Percentiles rank a stretch among this genome's conserved stretches.
phyloP scores from a whole-genome alignment of 92 coral and sea anemone genomes.

The Epizoanthus scotinus region DNA sequence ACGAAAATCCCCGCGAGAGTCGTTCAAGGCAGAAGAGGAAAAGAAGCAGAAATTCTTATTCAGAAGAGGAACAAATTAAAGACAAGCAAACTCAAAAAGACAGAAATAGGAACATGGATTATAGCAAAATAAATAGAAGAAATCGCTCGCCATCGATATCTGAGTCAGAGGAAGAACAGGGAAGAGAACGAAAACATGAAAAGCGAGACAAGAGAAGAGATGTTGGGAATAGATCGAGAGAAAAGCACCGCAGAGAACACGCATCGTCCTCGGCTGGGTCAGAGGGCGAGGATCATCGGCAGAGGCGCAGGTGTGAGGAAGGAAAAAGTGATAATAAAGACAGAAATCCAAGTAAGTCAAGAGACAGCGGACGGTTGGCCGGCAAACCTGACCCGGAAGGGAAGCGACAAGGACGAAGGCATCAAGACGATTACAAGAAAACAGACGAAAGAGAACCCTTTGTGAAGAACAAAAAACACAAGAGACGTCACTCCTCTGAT shows the following conservation, averaged over 20 bases:
- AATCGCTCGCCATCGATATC: neutral
- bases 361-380: neutral
- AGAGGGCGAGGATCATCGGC: neutral
- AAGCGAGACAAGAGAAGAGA: too few relatives aligned
- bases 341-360: neutral
- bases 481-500: neutral
- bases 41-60: constrained; percentile 13
- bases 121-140: neutral
- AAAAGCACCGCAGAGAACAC: neutral
- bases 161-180: neutral
- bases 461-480: neutral
- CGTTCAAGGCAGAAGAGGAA: constrained; percentile 6
- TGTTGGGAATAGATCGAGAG: neutral
- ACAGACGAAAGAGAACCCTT: neutral
- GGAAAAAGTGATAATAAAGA: constrained; percentile 10
- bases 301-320: neutral
- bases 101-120: neutral
- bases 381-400: neutral
- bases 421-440: neutral
- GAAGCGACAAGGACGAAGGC: neutral
- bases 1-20: constrained; percentile 5
- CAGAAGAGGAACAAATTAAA: neutral
- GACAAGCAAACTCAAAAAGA: constrained; percentile 7
- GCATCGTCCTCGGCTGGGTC: neutral
- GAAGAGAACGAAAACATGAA: neutral